Percentiles rank a stretch among this genome's conserved stretches.
Conservation (phyloP, 2,797 vertebrate species). For the Aeoliscus strigatus region DNA sequence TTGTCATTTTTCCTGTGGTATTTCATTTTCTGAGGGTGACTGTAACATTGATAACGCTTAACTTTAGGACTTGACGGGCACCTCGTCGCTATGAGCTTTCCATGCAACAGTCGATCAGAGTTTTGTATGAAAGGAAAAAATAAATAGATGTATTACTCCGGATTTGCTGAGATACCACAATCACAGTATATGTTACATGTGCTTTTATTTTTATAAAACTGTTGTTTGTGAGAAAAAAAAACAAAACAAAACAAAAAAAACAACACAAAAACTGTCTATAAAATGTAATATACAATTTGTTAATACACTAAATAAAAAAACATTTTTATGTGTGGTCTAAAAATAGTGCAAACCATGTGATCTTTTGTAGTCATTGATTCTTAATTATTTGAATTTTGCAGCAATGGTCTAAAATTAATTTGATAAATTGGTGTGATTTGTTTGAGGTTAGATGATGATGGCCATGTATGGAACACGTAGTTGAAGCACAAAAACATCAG, state of each 20-base stretch:
- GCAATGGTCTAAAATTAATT: too few species aligned
- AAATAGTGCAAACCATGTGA: conserved; percentile 32
- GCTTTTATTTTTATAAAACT: conserved; percentile 82
- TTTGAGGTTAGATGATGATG: too few species aligned
- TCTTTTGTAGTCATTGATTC: too few species aligned
- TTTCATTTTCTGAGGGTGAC: conserved; percentile 27
- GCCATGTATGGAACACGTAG: too few species aligned
- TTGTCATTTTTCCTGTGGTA: conserved; percentile 18
- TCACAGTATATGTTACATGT: conserved; percentile 73
- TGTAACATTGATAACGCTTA: conserved; percentile 17
- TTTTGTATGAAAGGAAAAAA: conserved; percentile 60
- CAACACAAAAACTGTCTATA: conserved; percentile 71
- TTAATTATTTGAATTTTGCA: too few species aligned
- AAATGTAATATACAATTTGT: conserved; percentile 80
- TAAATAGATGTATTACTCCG: conserved; percentile 52
- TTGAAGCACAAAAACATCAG: too few species aligned
- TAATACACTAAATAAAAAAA: conserved; percentile 81
- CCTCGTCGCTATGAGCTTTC: conserved; percentile 19
- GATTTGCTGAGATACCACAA: conserved; percentile 44
- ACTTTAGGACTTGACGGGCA: conserved; percentile 15
- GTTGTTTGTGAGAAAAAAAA: conserved; percentile 71
- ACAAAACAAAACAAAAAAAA: conserved; percentile 48
- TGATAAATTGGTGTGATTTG: too few species aligned
- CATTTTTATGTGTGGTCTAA: conserved; percentile 77
- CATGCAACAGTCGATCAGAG: conserved; percentile 19